Evolutionary conservation across 2,113 vertebrate genomes (phyloP), one percentile per base, ranked within the genome.

Genomic region (Pluvianellus socialis): DNA sequence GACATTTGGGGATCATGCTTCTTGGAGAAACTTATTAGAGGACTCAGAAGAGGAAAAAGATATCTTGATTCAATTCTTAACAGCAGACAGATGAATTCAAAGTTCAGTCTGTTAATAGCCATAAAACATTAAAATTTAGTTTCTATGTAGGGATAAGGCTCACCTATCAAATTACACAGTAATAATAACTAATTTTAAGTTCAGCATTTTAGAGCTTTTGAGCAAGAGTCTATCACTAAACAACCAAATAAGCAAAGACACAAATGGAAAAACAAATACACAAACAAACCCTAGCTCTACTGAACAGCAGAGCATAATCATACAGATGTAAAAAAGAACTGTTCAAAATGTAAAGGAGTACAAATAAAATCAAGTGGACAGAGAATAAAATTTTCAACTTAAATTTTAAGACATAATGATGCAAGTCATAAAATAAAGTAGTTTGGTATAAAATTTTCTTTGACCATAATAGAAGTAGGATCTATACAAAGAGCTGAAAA

Each of bases 381-480:
- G 7, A 62, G 14, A 62, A 70, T 23, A 56, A 79, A 21, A 4
- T 30, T 75, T 82, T 56, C 2, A 35, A 30, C 4, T n/a, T 62
- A 88, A 90, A 75, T 76, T 38, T 61, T 86, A 68, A 55, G 7
- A 5, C 11, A n/a, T 32, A 22, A 90, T n/a, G 33, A 84, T 11
- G 44, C 4, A 80, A 79, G 7, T 5, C 7, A 42, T 19, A 16
- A 12, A 61, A 23, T 81, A 47, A 73, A 86, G 45, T 22, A 0
- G 1, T 35, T 70, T 49, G 7, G 4, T 50, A 61, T 56, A 80
- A 63, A 67, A 19, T 47, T 86, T 75, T 73, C 6, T 77, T 81
- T 4, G 0, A 44, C 4, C 3, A 33, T 2, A 38, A 3, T n/a
- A 38, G 2, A 55, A 52, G 1, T 44, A 77, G 6, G 7, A 45